phyloP scores from a whole-genome alignment of 2,888 invertebrate species.

The Tetranychus piercei region DNA sequence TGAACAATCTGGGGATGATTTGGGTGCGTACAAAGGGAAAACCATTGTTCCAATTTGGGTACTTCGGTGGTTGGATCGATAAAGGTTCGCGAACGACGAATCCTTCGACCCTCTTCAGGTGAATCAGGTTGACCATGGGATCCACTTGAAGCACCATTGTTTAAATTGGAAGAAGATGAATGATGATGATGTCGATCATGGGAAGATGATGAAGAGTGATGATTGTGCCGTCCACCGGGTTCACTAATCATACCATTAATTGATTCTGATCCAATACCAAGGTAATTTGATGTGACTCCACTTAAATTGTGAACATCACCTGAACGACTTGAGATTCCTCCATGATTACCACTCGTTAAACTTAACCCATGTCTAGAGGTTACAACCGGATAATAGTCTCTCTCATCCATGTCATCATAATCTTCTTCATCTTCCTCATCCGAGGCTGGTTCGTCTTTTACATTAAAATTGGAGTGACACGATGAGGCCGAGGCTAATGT shows the following conservation, averaged over 20 bases:
- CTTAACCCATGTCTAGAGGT: not conserved
- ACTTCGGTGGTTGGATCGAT: constrained; percentile 96
- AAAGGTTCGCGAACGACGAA: constrained; percentile 72
- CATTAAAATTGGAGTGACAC: not conserved
- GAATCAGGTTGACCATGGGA: constrained; percentile 13
- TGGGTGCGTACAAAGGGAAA: constrained; percentile 29
- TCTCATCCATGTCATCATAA: constrained; percentile 11
- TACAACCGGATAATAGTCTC: constrained; percentile 8
- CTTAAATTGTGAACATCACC: not conserved
- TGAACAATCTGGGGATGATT: constrained; percentile 29
- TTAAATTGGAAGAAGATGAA: not conserved
- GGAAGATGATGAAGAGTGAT: not conserved
- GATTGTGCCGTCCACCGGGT: not conserved
- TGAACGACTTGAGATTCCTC: not conserved
- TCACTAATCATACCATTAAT: not conserved
- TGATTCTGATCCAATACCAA: not conserved
- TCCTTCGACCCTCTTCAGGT: constrained; percentile 21
- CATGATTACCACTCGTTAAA: not conserved
- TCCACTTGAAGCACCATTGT: not conserved
- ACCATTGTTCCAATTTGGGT: constrained; percentile 32
- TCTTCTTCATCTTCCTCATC: constrained; percentile 9
- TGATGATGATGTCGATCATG: not conserved
- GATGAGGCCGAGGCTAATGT: not conserved
- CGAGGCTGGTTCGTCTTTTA: constrained; percentile 19
- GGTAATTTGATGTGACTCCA: not conserved